Evolutionary conservation across 2,888 invertebrate species (phyloP).

Genomic region (Ceraclea dissimilis): DNA sequence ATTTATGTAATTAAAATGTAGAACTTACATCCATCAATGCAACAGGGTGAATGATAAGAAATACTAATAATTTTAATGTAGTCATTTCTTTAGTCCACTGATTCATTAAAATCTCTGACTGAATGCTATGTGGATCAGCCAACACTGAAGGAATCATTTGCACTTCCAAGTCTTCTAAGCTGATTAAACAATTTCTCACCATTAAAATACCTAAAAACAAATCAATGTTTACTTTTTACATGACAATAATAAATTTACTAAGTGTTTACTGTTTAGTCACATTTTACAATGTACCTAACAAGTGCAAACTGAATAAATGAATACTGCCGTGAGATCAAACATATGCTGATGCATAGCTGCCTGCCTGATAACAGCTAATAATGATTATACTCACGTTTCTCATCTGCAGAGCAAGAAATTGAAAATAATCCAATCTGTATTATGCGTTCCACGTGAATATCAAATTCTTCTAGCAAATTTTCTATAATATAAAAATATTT

Average conservation of each 20-base stretch:
- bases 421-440: slow-evolving; percentile 65
- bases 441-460: slow-evolving; percentile 58
- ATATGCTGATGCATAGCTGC: no score
- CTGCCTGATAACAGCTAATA: no score
- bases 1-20: no score
- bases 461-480: slow-evolving; percentile 46
- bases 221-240: slow-evolving; percentile 32
- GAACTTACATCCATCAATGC: slow-evolving; percentile 58
- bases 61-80: slow-evolving; percentile 50
- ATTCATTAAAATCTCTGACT: slow-evolving; percentile 44
- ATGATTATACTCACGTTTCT: slow-evolving; percentile 34
- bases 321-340: no score
- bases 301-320: no score
- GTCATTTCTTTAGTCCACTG: slow-evolving; percentile 55
- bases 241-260: no score
- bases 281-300: no score
- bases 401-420: slow-evolving; percentile 50
- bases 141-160: slow-evolving; percentile 57
- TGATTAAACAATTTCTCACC: slow-evolving; percentile 57
- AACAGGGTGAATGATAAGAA: slow-evolving; percentile 60
- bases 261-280: no score
- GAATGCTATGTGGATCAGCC: slow-evolving; percentile 43
- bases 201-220: slow-evolving; percentile 51
- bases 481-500: not conserved
- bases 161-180: slow-evolving; percentile 59